Percentiles rank a stretch among this genome's conserved stretches.
Conservation (phyloP, 2,113 vertebrate genomes). For the Pedetes capensis region DNA sequence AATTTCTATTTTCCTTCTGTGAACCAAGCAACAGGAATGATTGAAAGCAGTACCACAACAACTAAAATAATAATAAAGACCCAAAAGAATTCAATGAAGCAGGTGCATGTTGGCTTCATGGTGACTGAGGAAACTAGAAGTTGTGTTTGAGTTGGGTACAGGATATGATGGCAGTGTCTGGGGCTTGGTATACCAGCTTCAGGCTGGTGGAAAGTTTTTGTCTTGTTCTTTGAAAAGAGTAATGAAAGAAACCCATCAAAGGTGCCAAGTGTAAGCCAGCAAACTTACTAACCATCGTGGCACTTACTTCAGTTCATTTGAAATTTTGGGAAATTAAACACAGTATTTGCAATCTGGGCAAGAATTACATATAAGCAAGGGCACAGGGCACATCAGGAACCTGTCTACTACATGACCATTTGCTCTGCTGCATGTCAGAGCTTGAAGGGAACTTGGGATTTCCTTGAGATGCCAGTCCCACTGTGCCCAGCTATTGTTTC, state of each 20-base stretch:
- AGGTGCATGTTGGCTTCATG: background rate
- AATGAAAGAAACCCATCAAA: slow-evolving; percentile 69
- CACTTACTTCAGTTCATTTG: slow-evolving; percentile 63
- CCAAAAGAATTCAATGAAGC: background rate
- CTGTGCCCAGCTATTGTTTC: background rate
- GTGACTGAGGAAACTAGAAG: background rate
- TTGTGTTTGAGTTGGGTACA: slow-evolving; percentile 14
- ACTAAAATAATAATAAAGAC: slow-evolving; percentile 57
- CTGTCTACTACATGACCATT: background rate
- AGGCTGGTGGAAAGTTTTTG: slow-evolving; percentile 44
- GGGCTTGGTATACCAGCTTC: background rate
- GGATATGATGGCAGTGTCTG: slow-evolving; percentile 16
- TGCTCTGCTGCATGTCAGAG: background rate
- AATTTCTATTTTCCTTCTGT: slow-evolving; percentile 66
- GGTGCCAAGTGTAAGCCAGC: slow-evolving; percentile 72
- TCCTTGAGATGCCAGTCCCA: background rate
- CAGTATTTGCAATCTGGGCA: slow-evolving; percentile 40
- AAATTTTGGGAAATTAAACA: slow-evolving; percentile 70
- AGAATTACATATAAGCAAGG: slow-evolving; percentile 20
- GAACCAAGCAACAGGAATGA: slow-evolving; percentile 62
- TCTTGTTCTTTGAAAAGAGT: slow-evolving; percentile 57
- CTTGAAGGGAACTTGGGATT: background rate
- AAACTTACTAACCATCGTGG: slow-evolving; percentile 76
- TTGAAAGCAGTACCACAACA: background rate
- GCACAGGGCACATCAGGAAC: background rate